These are phyloP conservation scores for Knipowitschia caucasica DNA, from an alignment of 2,797 vertebrate genomes.

Conservation along the genomic window DNA sequence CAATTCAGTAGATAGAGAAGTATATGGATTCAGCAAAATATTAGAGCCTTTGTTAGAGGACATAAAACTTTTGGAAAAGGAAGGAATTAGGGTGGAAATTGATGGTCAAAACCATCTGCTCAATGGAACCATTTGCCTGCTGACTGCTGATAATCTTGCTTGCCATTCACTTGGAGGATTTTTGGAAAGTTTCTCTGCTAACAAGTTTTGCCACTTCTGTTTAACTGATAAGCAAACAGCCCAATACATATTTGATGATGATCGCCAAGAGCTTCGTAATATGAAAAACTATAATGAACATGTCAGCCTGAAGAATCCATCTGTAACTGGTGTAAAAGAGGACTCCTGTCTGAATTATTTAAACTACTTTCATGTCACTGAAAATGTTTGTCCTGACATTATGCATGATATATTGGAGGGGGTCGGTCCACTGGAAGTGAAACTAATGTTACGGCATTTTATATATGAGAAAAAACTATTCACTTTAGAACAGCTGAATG, in stretches of 20 bases:
- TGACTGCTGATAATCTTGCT: conserved; percentile 1
- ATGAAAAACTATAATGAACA: neutral
- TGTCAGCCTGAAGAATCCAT: neutral
- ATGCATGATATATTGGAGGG: neutral
- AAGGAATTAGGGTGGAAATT: neutral
- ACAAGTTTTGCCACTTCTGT: neutral
- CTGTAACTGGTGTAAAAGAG: neutral
- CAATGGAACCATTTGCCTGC: neutral
- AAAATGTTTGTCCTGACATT: neutral
- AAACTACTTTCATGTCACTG: neutral
- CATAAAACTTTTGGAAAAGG: neutral
- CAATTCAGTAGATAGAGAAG: neutral
- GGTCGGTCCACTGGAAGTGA: neutral
- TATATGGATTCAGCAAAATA: neutral
- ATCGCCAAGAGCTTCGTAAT: neutral
- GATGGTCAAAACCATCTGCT: neutral
- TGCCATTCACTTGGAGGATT: neutral
- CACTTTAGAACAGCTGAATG: neutral
- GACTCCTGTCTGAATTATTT: neutral
- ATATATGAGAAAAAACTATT: neutral
- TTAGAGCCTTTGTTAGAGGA: neutral
- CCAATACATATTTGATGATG: neutral
- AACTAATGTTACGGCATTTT: neutral
- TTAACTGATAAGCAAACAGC: neutral
- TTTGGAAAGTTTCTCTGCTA: neutral